Evolutionary conservation across 2,113 vertebrate genomes (phyloP).

Genomic region (Ginglymostoma cirratum): DNA sequence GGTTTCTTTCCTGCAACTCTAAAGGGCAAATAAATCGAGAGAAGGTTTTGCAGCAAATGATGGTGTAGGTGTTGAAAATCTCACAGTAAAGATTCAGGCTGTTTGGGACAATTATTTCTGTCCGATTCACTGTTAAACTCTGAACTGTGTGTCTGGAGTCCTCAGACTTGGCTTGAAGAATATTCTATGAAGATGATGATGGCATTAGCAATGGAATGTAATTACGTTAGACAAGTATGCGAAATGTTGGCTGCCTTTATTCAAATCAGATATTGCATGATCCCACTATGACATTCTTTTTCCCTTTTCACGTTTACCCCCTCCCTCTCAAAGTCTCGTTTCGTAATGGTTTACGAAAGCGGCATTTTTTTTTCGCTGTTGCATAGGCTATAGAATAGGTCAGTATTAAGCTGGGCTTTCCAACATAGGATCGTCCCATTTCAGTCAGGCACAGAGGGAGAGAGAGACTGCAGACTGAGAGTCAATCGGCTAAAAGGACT

Average conservation of each 20-base stretch:
- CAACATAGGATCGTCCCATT: background rate
- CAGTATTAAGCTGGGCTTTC: constrained; percentile 22
- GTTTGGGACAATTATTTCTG: background rate
- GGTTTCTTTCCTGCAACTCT: too few species aligned
- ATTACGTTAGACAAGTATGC: constrained; percentile 24
- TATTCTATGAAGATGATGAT: background rate
- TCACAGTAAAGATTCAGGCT: background rate
- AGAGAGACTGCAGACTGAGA: background rate
- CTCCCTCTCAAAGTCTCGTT: background rate
- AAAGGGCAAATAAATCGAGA: background rate
- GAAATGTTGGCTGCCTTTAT: background rate
- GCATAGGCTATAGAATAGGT: constrained; percentile 12
- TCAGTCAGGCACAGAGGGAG: background rate
- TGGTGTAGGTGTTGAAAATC: background rate
- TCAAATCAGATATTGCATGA: background rate
- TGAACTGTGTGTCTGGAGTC: background rate
- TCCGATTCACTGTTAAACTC: background rate
- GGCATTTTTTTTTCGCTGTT: constrained; percentile 28
- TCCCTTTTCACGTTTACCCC: background rate
- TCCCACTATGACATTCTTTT: background rate
- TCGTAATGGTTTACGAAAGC: constrained; percentile 31
- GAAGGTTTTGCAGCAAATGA: background rate
- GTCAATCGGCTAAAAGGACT: background rate
- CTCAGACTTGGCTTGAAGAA: background rate
- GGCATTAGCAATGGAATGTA: constrained; percentile 18